phyloP scores from a whole-genome alignment of 2,797 vertebrate species.

The Dromococcyx pavoninus region DNA sequence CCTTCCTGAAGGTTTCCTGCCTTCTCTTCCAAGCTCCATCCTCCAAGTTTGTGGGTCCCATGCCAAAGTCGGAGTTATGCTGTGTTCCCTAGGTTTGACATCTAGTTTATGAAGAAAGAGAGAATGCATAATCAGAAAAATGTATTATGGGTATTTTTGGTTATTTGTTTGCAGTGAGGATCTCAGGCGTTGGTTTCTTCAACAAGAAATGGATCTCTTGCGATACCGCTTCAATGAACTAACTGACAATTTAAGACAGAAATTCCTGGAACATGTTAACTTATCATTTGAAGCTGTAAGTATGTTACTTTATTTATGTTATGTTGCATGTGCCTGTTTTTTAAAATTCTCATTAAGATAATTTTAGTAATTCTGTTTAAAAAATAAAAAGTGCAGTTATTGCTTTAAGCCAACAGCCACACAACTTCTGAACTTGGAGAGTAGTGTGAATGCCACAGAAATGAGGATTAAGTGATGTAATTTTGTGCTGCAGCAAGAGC shows the following conservation, averaged over 20 bases:
- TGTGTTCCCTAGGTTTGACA: neutral
- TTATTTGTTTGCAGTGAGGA: conserved; percentile 84
- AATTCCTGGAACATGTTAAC: conserved; percentile 86
- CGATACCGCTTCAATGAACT: conserved; percentile 85
- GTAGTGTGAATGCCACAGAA: neutral
- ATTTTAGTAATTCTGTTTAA: neutral
- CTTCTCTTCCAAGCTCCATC: neutral
- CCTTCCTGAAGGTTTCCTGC: neutral
- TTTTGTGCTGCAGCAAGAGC: neutral
- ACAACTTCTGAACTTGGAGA: neutral
- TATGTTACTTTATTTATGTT: conserved; percentile 14
- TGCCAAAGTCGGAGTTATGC: neutral
- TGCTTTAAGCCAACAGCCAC: too few species aligned
- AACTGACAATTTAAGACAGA: conserved; percentile 70
- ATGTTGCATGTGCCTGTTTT: neutral
- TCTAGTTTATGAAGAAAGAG: neutral
- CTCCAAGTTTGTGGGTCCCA: neutral
- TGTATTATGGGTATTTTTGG: neutral
- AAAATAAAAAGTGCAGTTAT: neutral
- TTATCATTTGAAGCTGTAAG: conserved; percentile 89
- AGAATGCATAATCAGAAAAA: neutral
- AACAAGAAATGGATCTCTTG: conserved; percentile 97
- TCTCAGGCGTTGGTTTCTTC: conserved; percentile 96
- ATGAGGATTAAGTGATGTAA: neutral
- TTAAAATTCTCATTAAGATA: neutral